Evolutionary conservation across 37 sponge, comb jelly and placozoan species (phyloP).

Genomic region (Spongilla lacustris): DNA sequence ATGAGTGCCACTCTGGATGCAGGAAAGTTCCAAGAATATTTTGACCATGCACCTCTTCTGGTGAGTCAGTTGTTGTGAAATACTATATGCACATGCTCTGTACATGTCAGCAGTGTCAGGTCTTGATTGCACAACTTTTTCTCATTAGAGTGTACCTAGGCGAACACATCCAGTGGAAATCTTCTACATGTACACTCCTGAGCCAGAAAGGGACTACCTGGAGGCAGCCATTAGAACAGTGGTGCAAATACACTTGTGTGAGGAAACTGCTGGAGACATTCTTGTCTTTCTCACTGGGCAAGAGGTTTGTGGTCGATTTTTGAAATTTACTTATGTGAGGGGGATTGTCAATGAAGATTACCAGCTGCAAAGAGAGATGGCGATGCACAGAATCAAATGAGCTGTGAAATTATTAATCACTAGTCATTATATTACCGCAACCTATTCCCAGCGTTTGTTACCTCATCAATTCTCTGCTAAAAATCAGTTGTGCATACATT

Average conservation of each 20-base stretch:
- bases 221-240: slow-evolving; percentile 99
- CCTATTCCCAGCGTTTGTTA: no score
- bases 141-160: slow-evolving; percentile 92
- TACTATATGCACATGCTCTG: no score
- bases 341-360: no score
- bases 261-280: slow-evolving; percentile 93
- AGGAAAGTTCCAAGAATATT: slow-evolving; percentile 98
- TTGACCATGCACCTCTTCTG: slow-evolving; percentile 95
- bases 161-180: slow-evolving; percentile 99
- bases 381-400: no score
- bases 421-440: no score
- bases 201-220: slow-evolving; percentile 98
- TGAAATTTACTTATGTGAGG: no score
- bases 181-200: slow-evolving; percentile 99
- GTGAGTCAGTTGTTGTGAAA: slow-evolving; percentile 56
- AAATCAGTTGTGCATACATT: no score
- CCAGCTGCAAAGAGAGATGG: no score
- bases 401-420: no score
- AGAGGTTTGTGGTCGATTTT: slow-evolving; percentile 79
- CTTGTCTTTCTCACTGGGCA: slow-evolving; percentile 98
- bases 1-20: slow-evolving; percentile 99
- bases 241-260: slow-evolving; percentile 97
- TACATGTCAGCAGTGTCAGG: not conserved
- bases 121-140: not conserved
- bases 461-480: no score